Base-by-base conservation (phyloP, 37 sponge, comb jelly and placozoan species). In the Aphrocallistes beatrix region DNA sequence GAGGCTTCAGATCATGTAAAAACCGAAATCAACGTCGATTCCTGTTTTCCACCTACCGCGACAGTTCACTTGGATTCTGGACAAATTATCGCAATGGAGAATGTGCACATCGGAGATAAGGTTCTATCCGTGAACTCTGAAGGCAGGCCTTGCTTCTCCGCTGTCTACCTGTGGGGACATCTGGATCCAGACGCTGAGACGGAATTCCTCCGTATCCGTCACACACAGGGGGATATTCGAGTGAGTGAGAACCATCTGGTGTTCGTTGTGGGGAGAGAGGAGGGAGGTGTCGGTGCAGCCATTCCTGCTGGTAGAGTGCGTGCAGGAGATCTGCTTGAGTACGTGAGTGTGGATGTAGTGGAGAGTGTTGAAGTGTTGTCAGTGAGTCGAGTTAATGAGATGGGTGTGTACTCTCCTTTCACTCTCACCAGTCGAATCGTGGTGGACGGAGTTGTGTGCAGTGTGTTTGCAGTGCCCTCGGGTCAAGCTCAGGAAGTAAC, bases 201-300 rank as follows among this genome's bases (percentile, higher is more conserved):
- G 34, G 75, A 60, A 3, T 60, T 32, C 34, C 75, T 60, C 28
- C n/a, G 75, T 13, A 60, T 60, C 75, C 10, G 75, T 8, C 34
- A 60, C 34, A 19, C 25, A 3, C 28, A 3, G 75, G 75, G 75
- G 34, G 75, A 60, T 25, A 3, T 60, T 19, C 10, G 34, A 13
- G 75, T 60, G 8, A 60, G 75, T 60, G 75, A 60, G 75, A 60
- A 60, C 34, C 75, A 60, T 60, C n/a, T 60, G 75, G 75, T 60
- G 34, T 60, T 60, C 75, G 17, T 60, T 19, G 75, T 25, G 17
- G 3, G n/a, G 75, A 13, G 45, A 42, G 10, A 42, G 45, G 45
- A 13, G 13, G 17, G n/a, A 13, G 75, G 75, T 3, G n/a, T 3
- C 10, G 75, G 75, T 3, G 75, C 10, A 60, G 32, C 75, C n/a